Conservation (phyloP, 2,888 invertebrate genomes). For the Sylvicola cinctus region DNA sequence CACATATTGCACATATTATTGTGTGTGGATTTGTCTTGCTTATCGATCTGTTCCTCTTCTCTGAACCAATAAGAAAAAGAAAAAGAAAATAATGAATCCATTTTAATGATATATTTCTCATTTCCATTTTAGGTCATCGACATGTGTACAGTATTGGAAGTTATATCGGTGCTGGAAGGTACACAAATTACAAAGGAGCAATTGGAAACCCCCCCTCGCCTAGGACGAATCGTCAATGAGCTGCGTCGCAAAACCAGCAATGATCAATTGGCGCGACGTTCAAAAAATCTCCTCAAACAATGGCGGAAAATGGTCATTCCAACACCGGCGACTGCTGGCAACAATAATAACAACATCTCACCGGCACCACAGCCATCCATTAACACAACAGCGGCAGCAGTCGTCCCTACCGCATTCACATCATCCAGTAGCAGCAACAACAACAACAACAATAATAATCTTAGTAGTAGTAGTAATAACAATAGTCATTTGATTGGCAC, state of each 20-base stretch:
- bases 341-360: not conserved
- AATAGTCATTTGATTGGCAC: too few species aligned
- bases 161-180: conserved; percentile 88
- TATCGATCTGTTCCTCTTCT: too few species aligned
- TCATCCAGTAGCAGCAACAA: not conserved
- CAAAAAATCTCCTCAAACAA: conserved; percentile 76
- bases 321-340: not conserved
- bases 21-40: too few species aligned
- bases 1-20: too few species aligned
- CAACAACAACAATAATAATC: too few species aligned
- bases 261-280: conserved; percentile 66
- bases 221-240: conserved; percentile 86
- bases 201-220: conserved; percentile 72
- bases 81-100: not conserved
- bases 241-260: conserved; percentile 69
- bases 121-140: conserved; percentile 61
- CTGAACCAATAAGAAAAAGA: too few species aligned
- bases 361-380: not conserved
- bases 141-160: conserved; percentile 81
- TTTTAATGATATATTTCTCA: not conserved
- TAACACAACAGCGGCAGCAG: not conserved
- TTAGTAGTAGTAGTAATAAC: too few species aligned
- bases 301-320: conserved; percentile 80
- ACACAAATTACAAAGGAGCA: conserved; percentile 26
- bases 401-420: not conserved